Conservation (phyloP, 2,113 vertebrate genomes). For the Cichladusa arquata region DNA sequence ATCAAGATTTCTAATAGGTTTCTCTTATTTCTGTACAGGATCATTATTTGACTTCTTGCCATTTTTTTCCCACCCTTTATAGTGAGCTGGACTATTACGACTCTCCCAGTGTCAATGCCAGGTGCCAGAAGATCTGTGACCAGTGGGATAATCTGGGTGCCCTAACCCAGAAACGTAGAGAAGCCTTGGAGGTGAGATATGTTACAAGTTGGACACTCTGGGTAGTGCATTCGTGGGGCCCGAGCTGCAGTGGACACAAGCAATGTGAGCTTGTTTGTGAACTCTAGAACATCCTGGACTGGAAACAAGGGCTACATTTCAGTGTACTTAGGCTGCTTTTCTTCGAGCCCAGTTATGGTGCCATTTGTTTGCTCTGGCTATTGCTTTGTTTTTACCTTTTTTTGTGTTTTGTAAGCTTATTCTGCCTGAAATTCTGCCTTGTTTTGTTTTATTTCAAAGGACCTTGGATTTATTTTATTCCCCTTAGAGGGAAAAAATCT, state of each 20-base stretch:
- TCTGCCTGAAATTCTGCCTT: not conserved
- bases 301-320: not conserved
- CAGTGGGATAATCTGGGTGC: constrained; percentile 94
- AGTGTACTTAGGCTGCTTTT: not conserved
- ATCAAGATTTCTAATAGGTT: not conserved
- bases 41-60: not conserved
- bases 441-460: not conserved
- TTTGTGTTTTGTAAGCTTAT: not conserved
- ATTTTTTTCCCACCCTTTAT: not conserved
- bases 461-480: not conserved
- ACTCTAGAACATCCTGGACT: not conserved
- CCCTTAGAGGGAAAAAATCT: not conserved
- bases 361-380: not conserved
- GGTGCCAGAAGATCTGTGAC: constrained; percentile 97
- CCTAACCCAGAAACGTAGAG: constrained; percentile 92
- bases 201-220: not conserved
- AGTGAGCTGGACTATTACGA: constrained; percentile 99
- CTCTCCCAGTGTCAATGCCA: constrained; percentile 94
- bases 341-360: not conserved
- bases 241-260: not conserved
- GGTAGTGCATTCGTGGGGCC: not conserved
- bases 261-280: not conserved
- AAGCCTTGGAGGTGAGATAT: constrained; percentile 89
- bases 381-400: not conserved
- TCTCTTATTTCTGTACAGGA: not conserved